Percentiles rank a stretch among this genome's conserved stretches.
These are phyloP conservation scores for Sebastes reedi DNA, from an alignment of 2,797 vertebrate species.

Conservation along the genomic window DNA sequence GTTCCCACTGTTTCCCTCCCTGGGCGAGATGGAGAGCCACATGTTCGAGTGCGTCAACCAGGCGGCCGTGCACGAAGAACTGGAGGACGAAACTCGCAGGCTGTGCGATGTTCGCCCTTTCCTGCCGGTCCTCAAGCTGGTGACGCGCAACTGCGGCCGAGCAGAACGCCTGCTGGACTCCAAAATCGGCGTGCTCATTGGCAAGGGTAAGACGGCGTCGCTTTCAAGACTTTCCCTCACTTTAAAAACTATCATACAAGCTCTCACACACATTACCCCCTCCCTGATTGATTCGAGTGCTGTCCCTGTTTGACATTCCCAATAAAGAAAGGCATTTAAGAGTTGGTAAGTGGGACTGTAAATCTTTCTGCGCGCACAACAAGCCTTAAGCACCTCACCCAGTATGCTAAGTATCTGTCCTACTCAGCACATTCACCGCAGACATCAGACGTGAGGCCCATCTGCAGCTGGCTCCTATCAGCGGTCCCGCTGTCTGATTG, in stretches of 20 bases:
- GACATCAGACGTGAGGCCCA: background rate
- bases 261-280: background rate
- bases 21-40: slow-evolving; percentile 95
- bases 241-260: background rate
- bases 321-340: slow-evolving; percentile 45
- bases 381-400: slow-evolving; percentile 23
- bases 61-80: slow-evolving; percentile 95
- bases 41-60: slow-evolving; percentile 99
- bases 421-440: slow-evolving; percentile 11
- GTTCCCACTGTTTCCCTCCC: slow-evolving; percentile 93
- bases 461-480: slow-evolving; percentile 41
- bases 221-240: background rate
- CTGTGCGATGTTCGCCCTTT: slow-evolving; percentile 97
- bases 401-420: slow-evolving; percentile 1
- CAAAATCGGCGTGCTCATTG: slow-evolving; percentile 97
- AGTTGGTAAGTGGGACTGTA: slow-evolving; percentile 30
- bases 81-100: slow-evolving; percentile 95
- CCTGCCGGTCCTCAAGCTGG: slow-evolving; percentile 94
- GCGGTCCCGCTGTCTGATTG: slow-evolving; percentile 23
- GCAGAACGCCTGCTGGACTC: slow-evolving; percentile 94
- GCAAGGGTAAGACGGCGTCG: slow-evolving; percentile 87
- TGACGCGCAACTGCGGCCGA: slow-evolving; percentile 92
- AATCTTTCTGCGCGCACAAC: slow-evolving; percentile 17
- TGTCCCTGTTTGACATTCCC: slow-evolving; percentile 24
- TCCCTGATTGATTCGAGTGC: background rate